These are phyloP conservation scores for Drosophila fulvimacula DNA, from an alignment of 2,888 invertebrate species.

Conservation along the genomic window DNA sequence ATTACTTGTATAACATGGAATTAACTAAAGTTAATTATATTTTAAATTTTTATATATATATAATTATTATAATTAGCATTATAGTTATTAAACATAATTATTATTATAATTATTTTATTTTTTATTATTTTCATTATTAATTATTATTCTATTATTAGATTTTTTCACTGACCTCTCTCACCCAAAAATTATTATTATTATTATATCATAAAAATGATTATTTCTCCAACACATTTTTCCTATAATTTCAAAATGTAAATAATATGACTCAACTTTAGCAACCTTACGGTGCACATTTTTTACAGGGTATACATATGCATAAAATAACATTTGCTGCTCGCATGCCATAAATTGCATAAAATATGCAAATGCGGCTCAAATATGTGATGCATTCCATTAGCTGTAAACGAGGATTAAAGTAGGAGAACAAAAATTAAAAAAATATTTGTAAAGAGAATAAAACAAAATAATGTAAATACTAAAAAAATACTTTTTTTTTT, in stretches of 20 bases:
- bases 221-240: background rate
- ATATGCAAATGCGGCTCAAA: conserved; percentile 62
- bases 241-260: too few species aligned
- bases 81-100: too few species aligned
- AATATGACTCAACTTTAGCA: background rate
- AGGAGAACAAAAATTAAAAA: background rate
- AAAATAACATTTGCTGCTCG: conserved; percentile 17
- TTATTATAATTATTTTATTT: too few species aligned
- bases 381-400: conserved; percentile 59
- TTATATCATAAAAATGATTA: too few species aligned
- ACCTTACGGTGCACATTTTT: background rate
- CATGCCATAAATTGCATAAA: conserved; percentile 50
- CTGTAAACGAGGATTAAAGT: conserved; percentile 7
- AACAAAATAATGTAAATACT: background rate
- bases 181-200: too few species aligned
- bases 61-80: too few species aligned
- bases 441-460: background rate
- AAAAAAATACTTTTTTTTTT: too few species aligned
- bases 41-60: background rate
- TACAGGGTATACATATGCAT: conserved; percentile 17
- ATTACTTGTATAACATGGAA: background rate
- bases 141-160: background rate
- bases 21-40: background rate
- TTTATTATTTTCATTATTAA: background rate
- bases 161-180: too few species aligned